phyloP scores from a whole-genome alignment of 2,888 invertebrate genomes.

The Troglohyphantes excavatus region DNA sequence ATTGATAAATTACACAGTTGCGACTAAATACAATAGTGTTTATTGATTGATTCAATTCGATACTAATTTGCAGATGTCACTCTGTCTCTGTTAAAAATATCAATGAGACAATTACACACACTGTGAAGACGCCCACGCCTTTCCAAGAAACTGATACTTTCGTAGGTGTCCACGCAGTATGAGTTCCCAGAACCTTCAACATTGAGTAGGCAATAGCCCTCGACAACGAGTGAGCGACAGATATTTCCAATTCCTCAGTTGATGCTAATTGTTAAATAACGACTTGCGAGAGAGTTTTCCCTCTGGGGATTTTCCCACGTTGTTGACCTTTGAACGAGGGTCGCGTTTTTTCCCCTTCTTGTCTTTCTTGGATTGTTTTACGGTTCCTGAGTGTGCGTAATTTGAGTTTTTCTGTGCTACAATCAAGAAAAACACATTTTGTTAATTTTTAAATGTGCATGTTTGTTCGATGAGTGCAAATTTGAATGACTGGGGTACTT shows the following conservation, averaged over 20 bases:
- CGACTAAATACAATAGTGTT: too few relatives aligned
- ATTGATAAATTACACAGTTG: too few relatives aligned
- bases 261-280: conserved; percentile 13
- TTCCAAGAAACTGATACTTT: not conserved
- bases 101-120: not conserved
- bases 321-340: not conserved
- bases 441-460: too few relatives aligned
- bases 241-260: not conserved
- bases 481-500: too few relatives aligned
- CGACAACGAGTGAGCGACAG: not conserved
- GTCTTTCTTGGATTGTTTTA: too few relatives aligned
- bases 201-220: conserved; percentile 32
- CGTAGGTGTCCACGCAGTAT: conserved; percentile 4
- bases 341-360: not conserved
- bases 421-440: too few relatives aligned
- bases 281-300: not conserved
- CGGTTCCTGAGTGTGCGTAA: too few relatives aligned
- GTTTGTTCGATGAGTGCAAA: too few relatives aligned
- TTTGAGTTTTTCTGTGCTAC: too few relatives aligned
- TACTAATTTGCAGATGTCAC: too few relatives aligned
- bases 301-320: not conserved
- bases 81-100: not conserved
- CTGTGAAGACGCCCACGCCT: not conserved
- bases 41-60: too few relatives aligned
- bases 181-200: conserved; percentile 2